Evolutionary conservation across 2,797 vertebrate species (phyloP).

Genomic region (Synaphobranchus kaupii): DNA sequence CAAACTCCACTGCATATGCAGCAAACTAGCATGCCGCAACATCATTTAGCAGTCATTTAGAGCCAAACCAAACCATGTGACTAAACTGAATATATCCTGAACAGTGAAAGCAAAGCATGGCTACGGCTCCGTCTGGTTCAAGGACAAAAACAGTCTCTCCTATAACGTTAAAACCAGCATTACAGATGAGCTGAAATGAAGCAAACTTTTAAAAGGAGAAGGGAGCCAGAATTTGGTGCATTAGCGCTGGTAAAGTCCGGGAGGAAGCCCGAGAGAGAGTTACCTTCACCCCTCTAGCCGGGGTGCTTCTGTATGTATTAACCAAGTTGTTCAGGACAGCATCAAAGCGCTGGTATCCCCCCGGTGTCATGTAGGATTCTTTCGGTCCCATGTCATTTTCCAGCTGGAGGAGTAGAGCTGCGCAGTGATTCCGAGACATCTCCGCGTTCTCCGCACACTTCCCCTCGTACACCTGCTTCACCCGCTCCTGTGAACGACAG

Average conservation of each 20-base stretch:
- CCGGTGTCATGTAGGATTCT: constrained; percentile 45
- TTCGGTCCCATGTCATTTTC: constrained; percentile 42
- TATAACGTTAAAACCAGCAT: too few species aligned
- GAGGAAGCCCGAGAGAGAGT: background rate
- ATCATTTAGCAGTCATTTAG: too few species aligned
- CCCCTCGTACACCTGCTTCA: constrained; percentile 39
- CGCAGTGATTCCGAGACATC: constrained; percentile 47
- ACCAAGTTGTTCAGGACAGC: constrained; percentile 31
- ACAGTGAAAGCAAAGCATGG: too few species aligned
- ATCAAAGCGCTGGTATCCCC: constrained; percentile 52
- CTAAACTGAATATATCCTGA: too few species aligned
- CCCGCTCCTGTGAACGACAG: constrained; percentile 29
- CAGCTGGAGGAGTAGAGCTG: constrained; percentile 39
- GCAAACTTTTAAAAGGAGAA: too few species aligned
- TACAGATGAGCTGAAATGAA: too few species aligned
- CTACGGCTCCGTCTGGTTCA: too few species aligned
- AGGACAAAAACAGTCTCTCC: too few species aligned
- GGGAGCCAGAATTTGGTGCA: background rate
- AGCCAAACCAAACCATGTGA: too few species aligned
- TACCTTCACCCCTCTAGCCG: constrained; percentile 55
- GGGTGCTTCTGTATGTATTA: constrained; percentile 43
- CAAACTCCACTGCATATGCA: too few species aligned
- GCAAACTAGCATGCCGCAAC: too few species aligned
- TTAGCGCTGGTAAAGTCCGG: too few species aligned
- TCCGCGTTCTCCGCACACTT: background rate